phyloP scores from a whole-genome alignment of 2,113 vertebrate genomes.

The Zosterops pallidus region DNA sequence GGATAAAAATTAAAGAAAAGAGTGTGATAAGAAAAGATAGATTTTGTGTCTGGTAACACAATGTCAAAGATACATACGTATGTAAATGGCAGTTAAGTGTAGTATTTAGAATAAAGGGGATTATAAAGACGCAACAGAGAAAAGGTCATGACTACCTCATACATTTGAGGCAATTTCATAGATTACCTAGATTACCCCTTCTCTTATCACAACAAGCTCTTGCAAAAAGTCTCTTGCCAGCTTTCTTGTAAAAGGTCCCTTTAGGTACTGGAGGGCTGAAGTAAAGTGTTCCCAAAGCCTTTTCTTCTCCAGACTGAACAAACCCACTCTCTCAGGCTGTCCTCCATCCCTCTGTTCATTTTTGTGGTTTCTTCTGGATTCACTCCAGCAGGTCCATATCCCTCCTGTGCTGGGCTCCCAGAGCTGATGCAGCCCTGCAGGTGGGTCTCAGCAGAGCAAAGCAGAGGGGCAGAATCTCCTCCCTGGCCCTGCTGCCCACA shows the following conservation, averaged over 20 bases:
- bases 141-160: neutral
- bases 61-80: neutral
- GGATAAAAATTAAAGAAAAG: neutral
- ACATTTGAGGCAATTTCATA: neutral
- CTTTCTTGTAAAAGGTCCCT: neutral
- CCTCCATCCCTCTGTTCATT: neutral
- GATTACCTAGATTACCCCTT: neutral
- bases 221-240: neutral
- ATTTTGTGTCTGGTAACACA: neutral
- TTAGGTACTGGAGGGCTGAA: neutral
- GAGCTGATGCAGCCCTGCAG: neutral
- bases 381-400: accelerated
- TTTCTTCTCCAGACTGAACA: neutral
- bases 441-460: neutral
- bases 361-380: neutral
- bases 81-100: neutral
- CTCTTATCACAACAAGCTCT: neutral
- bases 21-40: neutral
- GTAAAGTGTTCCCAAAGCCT: neutral
- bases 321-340: neutral
- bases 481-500: neutral
- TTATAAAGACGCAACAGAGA: neutral
- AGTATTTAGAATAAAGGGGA: neutral
- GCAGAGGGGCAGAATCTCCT: neutral
- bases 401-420: neutral